phyloP scores from a whole-genome alignment of 2,113 vertebrate species.

The Mionectes macconnelli region DNA sequence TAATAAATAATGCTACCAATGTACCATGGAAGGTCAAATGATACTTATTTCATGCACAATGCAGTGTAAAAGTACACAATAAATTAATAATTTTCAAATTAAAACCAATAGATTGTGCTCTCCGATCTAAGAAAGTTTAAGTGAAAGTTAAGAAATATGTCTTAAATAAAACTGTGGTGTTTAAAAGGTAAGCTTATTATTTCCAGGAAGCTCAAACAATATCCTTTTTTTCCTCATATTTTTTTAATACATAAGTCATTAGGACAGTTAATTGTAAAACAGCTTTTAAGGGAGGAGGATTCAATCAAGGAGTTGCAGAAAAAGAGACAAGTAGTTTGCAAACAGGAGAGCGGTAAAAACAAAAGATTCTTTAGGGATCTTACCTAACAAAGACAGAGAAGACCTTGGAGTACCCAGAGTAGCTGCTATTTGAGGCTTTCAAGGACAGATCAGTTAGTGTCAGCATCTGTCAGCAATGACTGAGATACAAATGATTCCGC shows the following conservation, averaged over 20 bases:
- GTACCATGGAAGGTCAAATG: not conserved
- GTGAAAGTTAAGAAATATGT: not conserved
- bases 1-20: not conserved
- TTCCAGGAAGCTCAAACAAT: not conserved
- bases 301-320: not conserved
- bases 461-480: not conserved
- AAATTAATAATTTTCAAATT: not conserved
- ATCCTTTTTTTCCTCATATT: not conserved
- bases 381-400: not conserved
- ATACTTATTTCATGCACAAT: not conserved
- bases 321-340: not conserved
- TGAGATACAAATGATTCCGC: not conserved
- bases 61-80: not conserved
- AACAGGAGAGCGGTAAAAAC: not conserved
- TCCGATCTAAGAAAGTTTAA: not conserved
- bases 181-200: not conserved
- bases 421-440: not conserved
- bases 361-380: conserved; percentile 25
- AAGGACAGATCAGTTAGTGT: not conserved
- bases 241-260: not conserved
- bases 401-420: not conserved
- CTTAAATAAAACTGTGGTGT: not conserved
- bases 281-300: not conserved
- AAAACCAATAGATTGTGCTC: not conserved
- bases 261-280: not conserved